phyloP scores from a whole-genome alignment of 2,113 vertebrate species.

The Sapajus apella region DNA sequence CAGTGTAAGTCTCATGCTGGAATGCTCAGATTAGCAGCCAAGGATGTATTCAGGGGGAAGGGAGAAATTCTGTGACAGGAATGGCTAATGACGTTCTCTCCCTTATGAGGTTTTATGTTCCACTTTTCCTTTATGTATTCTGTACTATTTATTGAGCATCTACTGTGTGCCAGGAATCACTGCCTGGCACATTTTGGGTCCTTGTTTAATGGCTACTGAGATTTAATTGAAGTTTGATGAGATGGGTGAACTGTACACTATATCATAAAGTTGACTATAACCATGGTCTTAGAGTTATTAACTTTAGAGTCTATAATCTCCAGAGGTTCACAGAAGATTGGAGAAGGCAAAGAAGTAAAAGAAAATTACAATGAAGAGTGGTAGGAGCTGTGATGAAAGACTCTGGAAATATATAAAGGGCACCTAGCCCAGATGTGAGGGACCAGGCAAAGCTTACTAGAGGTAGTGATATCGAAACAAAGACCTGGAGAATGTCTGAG shows the following conservation, averaged over 20 bases:
- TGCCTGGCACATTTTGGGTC: neutral
- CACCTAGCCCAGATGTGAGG: neutral
- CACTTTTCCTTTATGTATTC: conserved; percentile 62
- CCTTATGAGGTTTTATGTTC: conserved; percentile 31
- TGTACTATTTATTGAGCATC: conserved; percentile 75
- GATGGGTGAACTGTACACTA: conserved; percentile 56
- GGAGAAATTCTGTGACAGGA: conserved; percentile 67
- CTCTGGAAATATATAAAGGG: neutral
- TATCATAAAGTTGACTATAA: conserved; percentile 71
- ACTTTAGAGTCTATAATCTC: conserved; percentile 37
- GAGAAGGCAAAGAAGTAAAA: conserved; percentile 53
- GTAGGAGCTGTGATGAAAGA: neutral
- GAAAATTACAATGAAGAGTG: neutral
- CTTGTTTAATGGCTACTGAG: conserved; percentile 55
- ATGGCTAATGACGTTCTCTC: conserved; percentile 63
- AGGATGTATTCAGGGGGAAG: conserved; percentile 35
- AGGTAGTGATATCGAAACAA: neutral
- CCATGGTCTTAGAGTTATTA: conserved; percentile 68
- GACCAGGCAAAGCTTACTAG: neutral
- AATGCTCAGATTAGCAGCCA: conserved; percentile 63
- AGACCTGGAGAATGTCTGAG: neutral
- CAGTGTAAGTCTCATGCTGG: conserved; percentile 58
- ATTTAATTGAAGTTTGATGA: conserved; percentile 75
- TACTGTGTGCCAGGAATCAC: conserved; percentile 56
- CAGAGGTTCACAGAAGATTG: conserved; percentile 47